A percentile compares a stretch with the other conserved stretches of the same genome.
phyloP scores from a whole-genome alignment of 2,888 invertebrate genomes.

The Calliphora vomitoria region DNA sequence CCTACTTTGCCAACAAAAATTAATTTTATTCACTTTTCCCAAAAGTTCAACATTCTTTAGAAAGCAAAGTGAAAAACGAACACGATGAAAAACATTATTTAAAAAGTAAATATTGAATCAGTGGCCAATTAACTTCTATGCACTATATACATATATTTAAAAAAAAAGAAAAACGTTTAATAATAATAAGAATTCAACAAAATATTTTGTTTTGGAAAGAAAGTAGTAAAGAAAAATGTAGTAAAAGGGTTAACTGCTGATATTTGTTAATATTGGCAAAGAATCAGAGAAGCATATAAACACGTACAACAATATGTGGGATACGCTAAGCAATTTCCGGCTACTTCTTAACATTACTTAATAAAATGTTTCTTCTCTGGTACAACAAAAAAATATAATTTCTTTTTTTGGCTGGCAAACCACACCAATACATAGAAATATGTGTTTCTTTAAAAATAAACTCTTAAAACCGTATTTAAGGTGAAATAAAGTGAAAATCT shows the following conservation, averaged over 20 bases:
- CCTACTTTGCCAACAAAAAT: not conserved
- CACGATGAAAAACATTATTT: slow-evolving; percentile 21
- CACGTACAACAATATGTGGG: slow-evolving; percentile 36
- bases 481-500: slow-evolving; percentile 14
- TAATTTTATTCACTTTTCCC: not conserved
- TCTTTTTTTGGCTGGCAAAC: not conserved
- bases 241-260: slow-evolving; percentile 5
- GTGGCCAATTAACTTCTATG: slow-evolving; percentile 58
- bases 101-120: slow-evolving; percentile 56
- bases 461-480: slow-evolving; percentile 16
- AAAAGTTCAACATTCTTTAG: not conserved
- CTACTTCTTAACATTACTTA: slow-evolving; percentile 6
- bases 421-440: slow-evolving; percentile 29
- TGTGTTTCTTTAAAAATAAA: slow-evolving; percentile 10
- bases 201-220: not conserved
- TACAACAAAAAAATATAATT: not conserved
- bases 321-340: slow-evolving; percentile 36
- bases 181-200: not conserved
- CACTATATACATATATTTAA: slow-evolving; percentile 25
- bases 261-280: slow-evolving; percentile 22
- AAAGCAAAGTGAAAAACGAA: not conserved
- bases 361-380: not conserved
- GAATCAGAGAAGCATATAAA: slow-evolving; percentile 34
- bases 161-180: not conserved
- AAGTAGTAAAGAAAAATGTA: not conserved